A percentile compares a stretch with the other conserved stretches of the same genome.
These are phyloP conservation scores for Periophthalmus modestus DNA, from an alignment of 2,113 vertebrate species.

Conservation along the genomic window DNA sequence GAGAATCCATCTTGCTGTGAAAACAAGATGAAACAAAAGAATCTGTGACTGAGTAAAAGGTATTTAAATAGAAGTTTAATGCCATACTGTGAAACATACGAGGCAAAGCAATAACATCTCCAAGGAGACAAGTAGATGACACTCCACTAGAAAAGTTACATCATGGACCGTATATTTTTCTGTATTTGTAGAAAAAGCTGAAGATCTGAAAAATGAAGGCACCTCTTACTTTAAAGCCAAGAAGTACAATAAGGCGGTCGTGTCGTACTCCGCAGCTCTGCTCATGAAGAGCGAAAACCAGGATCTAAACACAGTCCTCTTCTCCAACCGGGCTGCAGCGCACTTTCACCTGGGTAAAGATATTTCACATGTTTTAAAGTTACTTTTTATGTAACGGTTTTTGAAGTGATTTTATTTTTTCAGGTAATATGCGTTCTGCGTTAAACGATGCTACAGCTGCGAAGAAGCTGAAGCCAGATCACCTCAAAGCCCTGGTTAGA, in stretches of 20 bases:
- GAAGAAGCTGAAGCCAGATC: conserved; percentile 87
- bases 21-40: too few relatives aligned
- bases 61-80: too few relatives aligned
- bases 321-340: conserved; percentile 88
- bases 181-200: conserved; percentile 81
- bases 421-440: conserved; percentile 93
- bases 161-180: background rate
- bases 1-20: too few relatives aligned
- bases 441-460: conserved; percentile 85
- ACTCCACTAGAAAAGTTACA: too few relatives aligned
- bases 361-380: background rate
- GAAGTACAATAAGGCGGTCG: conserved; percentile 84
- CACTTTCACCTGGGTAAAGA: conserved; percentile 85
- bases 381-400: background rate
- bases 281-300: conserved; percentile 79
- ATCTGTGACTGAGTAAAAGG: too few relatives aligned
- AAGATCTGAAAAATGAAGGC: conserved; percentile 86
- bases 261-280: conserved; percentile 85
- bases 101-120: background rate
- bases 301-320: conserved; percentile 81
- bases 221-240: conserved; percentile 92
- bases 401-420: background rate
- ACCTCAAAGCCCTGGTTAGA: conserved; percentile 90
- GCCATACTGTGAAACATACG: background rate
- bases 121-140: background rate